Base-by-base conservation (phyloP, 2,113 vertebrate genomes). In the Anarhynchus alexandrinus region DNA sequence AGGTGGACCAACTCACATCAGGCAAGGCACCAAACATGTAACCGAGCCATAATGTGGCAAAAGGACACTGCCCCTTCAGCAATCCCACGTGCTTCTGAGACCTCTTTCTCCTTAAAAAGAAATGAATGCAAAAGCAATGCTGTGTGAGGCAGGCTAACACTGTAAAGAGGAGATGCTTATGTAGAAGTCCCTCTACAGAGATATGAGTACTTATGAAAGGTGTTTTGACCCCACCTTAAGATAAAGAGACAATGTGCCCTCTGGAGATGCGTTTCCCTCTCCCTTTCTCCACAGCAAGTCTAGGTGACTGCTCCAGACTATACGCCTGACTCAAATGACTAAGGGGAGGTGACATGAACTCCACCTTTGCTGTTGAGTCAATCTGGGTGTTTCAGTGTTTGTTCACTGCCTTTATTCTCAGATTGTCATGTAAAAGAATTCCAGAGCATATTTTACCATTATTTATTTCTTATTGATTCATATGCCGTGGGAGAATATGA, bases 381-480 rank as follows among this genome's bases (percentile, higher is more conserved):
- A 4, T 34, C 30, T 71, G 32, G 38, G 22, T 4, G 70, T 85
- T 94, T 62, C 62, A 29, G 19, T n/a, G 40, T 71, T 70, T 47
- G 15, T 34, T 91, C 66, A 42, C 15, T 1, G 20, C 54, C 58
- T 87, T 91, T 65, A 54, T 71, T 84, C 49, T 72, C 81, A 89
- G 52, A 87, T 62, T 65, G 43, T 57, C 54, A 65, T 32, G 11
- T 62, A 45, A 87, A 89, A 87, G 64, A 94, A 91, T 88, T 51
- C 25, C 45, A 55, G 54, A 15, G 20, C 4, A 21, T 87, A 80
- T 91, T 94, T 94, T 82, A 73, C 22, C 11, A 20, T 85, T 91
- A 85, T 79, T 93, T 95, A 51, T 91, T 94, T 93, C 67, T 64
- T 71, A 88, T 58, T 95, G 82, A 93, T 88, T 94, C 89, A 36